Evolutionary conservation across 2,797 vertebrate species (phyloP).

Genomic region (Tenualosa ilisha): DNA sequence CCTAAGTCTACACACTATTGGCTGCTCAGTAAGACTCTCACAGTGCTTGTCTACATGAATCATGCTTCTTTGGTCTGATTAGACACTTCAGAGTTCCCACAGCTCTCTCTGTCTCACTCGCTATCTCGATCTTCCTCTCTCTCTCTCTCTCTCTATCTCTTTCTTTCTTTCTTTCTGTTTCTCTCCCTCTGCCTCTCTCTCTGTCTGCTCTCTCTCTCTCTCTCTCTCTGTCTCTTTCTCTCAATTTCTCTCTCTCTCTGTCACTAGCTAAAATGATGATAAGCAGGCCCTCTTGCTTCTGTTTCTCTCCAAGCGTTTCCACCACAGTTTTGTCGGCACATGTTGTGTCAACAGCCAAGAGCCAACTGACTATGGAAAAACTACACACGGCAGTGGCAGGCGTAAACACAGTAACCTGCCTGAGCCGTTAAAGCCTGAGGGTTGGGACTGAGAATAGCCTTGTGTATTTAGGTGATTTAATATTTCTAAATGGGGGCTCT

Average conservation of each 20-base stretch:
- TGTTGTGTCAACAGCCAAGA: conserved; percentile 16
- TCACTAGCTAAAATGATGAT: neutral
- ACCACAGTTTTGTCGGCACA: neutral
- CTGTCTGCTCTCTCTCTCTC: neutral
- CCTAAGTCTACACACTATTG: neutral
- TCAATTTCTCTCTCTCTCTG: neutral
- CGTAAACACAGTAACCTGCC: neutral
- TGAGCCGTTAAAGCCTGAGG: too few relatives aligned
- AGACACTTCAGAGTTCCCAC: neutral
- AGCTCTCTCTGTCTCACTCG: neutral
- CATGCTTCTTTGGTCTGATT: neutral
- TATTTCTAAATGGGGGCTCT: neutral
- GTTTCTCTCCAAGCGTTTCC: neutral
- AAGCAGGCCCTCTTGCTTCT: neutral
- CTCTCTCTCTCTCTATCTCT: neutral
- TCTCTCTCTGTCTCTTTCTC: neutral
- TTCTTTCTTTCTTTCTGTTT: neutral
- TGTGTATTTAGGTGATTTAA: neutral
- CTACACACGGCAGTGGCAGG: neutral
- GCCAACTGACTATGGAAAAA: neutral
- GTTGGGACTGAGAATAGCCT: neutral
- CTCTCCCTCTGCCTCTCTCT: neutral
- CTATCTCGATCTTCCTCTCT: neutral
- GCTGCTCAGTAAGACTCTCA: neutral
- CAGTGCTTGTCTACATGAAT: neutral